phyloP scores from a whole-genome alignment of 30 jellyfish, hydroid and myxozoan species.

The Rhopilema esculentum region DNA sequence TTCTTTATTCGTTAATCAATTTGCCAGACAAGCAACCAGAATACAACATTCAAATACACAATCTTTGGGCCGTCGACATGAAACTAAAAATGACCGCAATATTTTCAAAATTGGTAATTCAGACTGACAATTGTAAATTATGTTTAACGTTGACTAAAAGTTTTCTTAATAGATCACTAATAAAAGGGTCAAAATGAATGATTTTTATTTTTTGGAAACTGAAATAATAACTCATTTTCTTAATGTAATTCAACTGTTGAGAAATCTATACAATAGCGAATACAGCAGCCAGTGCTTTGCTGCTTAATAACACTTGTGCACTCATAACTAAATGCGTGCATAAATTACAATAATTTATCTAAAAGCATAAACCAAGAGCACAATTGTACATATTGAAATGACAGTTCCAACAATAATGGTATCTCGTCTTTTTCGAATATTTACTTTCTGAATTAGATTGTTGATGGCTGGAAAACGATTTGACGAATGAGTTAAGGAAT shows the following conservation, averaged over 20 bases:
- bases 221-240: too few relatives aligned
- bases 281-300: not conserved
- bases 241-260: too few relatives aligned
- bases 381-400: conserved; percentile 77
- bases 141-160: too few relatives aligned
- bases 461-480: conserved; percentile 97
- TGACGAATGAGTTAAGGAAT: conserved; percentile 24
- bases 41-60: too few relatives aligned
- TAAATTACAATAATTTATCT: conserved; percentile 19
- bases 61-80: too few relatives aligned
- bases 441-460: conserved; percentile 89
- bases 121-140: too few relatives aligned
- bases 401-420: conserved; percentile 88
- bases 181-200: too few relatives aligned
- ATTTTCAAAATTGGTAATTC: too few relatives aligned
- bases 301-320: not conserved
- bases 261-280: not conserved
- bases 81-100: too few relatives aligned
- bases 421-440: conserved; percentile 93
- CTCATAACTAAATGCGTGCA: not conserved
- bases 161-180: too few relatives aligned
- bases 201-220: not conserved
- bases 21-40: too few relatives aligned
- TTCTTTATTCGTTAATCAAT: too few relatives aligned
- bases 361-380: conserved; percentile 75